Base-by-base conservation (phyloP, 1,140 invertebrate genomes). In the Caenorhabditis elegans region DNA sequence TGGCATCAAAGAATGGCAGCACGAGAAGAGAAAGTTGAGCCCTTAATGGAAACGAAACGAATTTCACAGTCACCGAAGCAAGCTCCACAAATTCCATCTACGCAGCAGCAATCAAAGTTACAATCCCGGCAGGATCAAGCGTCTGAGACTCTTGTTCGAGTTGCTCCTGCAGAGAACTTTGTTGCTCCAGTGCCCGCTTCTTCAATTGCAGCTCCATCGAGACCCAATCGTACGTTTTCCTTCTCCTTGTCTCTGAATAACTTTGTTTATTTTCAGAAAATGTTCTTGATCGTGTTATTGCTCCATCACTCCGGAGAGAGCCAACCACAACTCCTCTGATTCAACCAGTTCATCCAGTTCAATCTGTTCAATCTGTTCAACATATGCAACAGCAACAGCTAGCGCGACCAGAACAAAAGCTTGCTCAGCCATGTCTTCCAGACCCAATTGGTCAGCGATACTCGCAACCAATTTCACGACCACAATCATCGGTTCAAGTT, bases 1-100 rank as follows among this genome's bases (percentile, higher is more conserved):
- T 87, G 86, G 86, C 86, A 88, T 49, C 87, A 87, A 53, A 70
- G 86, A 46, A 83, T 83, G 82, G 86, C 86, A 2, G 87, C 87
- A 4, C 26, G 76, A 26, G 31, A 65, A 49, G 26, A 49, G 22
- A 19, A 15, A 49, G n/a, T 31, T 26, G 22, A 86, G 70, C 24
- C 85, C 85, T 19, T 53, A 86, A 70, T 79, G 78, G 76, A 84
- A 86, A 49, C 47, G 15, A 11, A 19, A 24, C 15, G 22, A 51
- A 19, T 10, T 51, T 51, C 11, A 6, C 46, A 46, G 17, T 28
- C 76, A 1, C n/a, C 78, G 5, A 4, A 3, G 5, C 36, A 19
- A n/a, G 19, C 49, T 36, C 17, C 34, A 39, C 53, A 28, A 49
- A 19, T 5, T 19, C 3, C 75, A 22, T 34, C 8, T 70, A 4